Evolutionary conservation across 2,797 vertebrate genomes (phyloP), one percentile per base, ranked within the genome.

Genomic region (Anniella stebbinsi): DNA sequence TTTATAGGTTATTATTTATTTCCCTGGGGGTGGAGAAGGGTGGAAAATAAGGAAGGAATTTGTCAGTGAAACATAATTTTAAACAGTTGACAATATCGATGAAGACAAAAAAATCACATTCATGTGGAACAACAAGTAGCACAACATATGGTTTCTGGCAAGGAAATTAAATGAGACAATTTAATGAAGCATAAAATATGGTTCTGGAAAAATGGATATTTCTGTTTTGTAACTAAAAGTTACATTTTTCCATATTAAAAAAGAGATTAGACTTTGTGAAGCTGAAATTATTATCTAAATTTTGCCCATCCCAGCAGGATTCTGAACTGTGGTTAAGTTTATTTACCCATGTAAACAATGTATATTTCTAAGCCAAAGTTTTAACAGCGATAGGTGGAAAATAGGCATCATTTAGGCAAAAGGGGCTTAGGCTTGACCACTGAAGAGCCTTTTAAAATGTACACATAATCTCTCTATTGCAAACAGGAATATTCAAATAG

Each of bases 1-100:
- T 80, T 94, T 94, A 91, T 88, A 80, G 94, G 88, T 81, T 89
- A 88, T 94, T 95, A n/a, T n/a, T n/a, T 93, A 92, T 95, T 88
- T 89, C 90, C 80, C 88, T 38, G 81, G 87, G 92, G 89, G 82
- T 81, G 69, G 73, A 84, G 84, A 87, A 48, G 48, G 78, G 17
- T 48, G 38, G 8, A 25, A 66, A 93, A 91, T 82, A 78, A 94
- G 92, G 93, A 92, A 75, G 57, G 78, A 91, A 87, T 90, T 93
- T 93, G 78, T 91, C 78, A 87, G 89, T 90, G 84, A 95, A 95
- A 88, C 1, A 0, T 90, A 57, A 90, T 93, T 93, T 95, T 91
- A 93, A 95, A 90, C 33, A 80, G 92, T 93, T 87, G 94, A 89
- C 87, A 73, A 33, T 23, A 36, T 10, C 66, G 41, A 85, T 88